Evolutionary conservation across 2,888 invertebrate species (phyloP).

Genomic region (Troides helena): DNA sequence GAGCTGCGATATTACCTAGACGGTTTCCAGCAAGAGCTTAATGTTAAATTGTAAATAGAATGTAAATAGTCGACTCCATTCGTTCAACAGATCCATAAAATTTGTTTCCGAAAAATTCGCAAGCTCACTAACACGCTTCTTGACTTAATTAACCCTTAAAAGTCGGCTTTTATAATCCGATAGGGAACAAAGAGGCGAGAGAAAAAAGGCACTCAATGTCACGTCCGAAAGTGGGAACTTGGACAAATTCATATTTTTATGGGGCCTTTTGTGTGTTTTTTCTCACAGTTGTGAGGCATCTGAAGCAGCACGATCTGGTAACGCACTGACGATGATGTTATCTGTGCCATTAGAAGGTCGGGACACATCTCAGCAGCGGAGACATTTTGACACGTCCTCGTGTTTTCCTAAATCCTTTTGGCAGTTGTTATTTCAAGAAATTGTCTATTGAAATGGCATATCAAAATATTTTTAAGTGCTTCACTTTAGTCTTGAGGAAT

Average conservation of each 20-base stretch:
- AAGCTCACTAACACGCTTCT: conserved; percentile 63
- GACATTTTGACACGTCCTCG: conserved; percentile 73
- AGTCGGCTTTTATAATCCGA: conserved; percentile 61
- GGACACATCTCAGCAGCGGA: conserved; percentile 57
- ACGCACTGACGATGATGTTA: conserved; percentile 73
- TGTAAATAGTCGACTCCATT: neutral
- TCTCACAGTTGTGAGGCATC: conserved; percentile 75
- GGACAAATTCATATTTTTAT: conserved; percentile 74
- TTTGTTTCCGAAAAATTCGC: conserved; percentile 53
- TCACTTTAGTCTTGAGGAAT: neutral
- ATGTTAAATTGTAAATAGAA: too few species aligned
- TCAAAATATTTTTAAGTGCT: conserved; percentile 34
- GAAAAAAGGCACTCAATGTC: conserved; percentile 71
- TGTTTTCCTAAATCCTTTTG: conserved; percentile 54
- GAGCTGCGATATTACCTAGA: too few species aligned
- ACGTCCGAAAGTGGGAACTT: conserved; percentile 68
- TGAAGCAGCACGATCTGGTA: conserved; percentile 75
- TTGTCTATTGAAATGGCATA: conserved; percentile 22
- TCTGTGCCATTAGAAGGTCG: conserved; percentile 71
- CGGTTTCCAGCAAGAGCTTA: too few species aligned
- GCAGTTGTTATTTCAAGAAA: conserved; percentile 64
- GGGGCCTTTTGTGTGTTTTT: conserved; percentile 72
- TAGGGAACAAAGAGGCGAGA: conserved; percentile 60
- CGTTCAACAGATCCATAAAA: conserved; percentile 39
- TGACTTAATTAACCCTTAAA: conserved; percentile 75